Percentiles rank a stretch among this genome's conserved stretches.
Evolutionary conservation across 2,113 vertebrate species (phyloP).

Genomic region (Brachyhypopomus gauderio): DNA sequence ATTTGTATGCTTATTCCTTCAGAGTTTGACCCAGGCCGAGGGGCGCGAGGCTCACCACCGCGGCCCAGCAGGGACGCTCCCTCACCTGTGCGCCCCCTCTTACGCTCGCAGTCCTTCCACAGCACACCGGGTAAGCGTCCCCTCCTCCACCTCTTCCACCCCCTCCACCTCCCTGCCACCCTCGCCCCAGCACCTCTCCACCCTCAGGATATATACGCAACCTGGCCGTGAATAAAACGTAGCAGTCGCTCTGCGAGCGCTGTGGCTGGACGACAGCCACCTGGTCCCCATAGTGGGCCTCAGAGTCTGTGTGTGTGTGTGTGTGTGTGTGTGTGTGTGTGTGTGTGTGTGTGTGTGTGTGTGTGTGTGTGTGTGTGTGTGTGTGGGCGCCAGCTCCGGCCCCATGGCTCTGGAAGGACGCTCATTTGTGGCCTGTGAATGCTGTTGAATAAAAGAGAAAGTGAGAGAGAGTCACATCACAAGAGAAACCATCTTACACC

Average conservation of each 20-base stretch:
- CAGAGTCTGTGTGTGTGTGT: slow-evolving; percentile 72
- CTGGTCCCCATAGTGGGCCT: slow-evolving; percentile 62
- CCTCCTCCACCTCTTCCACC: background rate
- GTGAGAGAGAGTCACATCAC: background rate
- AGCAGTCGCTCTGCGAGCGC: slow-evolving; percentile 38
- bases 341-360: slow-evolving; percentile 64
- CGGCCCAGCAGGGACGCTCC: slow-evolving; percentile 65
- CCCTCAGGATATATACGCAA: background rate
- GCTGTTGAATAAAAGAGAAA: slow-evolving; percentile 43
- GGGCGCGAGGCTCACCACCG: slow-evolving; percentile 50
- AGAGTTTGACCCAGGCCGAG: slow-evolving; percentile 67
- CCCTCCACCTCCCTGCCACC: background rate
- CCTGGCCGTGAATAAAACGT: slow-evolving; percentile 24
- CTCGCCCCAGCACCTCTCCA: background rate
- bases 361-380: slow-evolving; percentile 62
- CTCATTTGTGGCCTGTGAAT: slow-evolving; percentile 68
- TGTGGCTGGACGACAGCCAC: slow-evolving; percentile 55
- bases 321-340: slow-evolving; percentile 72
- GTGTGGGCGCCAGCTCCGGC: slow-evolving; percentile 51
- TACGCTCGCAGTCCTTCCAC: slow-evolving; percentile 73
- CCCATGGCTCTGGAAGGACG: slow-evolving; percentile 56
- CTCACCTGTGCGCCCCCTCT: slow-evolving; percentile 63
- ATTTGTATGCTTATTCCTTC: slow-evolving; percentile 40
- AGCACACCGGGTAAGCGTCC: slow-evolving; percentile 67
- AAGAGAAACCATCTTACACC: background rate